Base-by-base conservation (phyloP, 2,113 vertebrate species). In the Sinosuthora webbiana region DNA sequence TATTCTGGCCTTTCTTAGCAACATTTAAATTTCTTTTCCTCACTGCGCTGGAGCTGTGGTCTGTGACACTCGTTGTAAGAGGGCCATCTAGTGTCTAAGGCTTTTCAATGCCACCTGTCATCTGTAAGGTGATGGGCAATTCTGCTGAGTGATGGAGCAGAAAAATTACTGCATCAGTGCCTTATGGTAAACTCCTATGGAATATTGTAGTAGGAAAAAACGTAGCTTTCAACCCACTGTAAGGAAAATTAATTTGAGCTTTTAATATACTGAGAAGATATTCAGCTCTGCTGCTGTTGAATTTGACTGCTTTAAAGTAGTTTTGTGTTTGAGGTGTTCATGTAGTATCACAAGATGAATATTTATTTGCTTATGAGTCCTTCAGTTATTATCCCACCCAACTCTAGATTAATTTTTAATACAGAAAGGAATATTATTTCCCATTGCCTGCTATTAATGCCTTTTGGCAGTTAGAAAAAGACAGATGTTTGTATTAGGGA, bases 1-100 rank as follows among this genome's bases (percentile, higher is more conserved):
- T 15, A 50, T 91, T 75, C 35, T 67, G 37, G 8, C 39, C 30
- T 53, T 62, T 64, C 63, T 86, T 77, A 30, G 30, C 49, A 53
- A 6, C 57, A 7, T 41, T 44, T 19, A 22, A 1, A n/a, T 85
- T 33, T 81, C 28, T 76, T 77, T 52, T 20, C 41, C n/a, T 19
- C 47, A 0, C 9, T 31, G 28, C 2, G 7, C 30, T 35, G 3
- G 31, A 63, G 44, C 67, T 62, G 57, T 22, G 20, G 89, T 81
- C 28, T 47, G 2, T 78, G 47, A 52, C n/a, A 13, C 65, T 73
- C 86, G 93, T 85, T 96, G 91, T 94, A 91, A 95, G 95, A 93
- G 92, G 90, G 96, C 97, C 98, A 97, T 95, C 97, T 98, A 98
- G 96, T 89, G 97, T 91, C 83, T 70, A 30, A 63, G 52, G 65